Conservation (phyloP, 2,797 vertebrate genomes). For the Xyrichtys novacula region DNA sequence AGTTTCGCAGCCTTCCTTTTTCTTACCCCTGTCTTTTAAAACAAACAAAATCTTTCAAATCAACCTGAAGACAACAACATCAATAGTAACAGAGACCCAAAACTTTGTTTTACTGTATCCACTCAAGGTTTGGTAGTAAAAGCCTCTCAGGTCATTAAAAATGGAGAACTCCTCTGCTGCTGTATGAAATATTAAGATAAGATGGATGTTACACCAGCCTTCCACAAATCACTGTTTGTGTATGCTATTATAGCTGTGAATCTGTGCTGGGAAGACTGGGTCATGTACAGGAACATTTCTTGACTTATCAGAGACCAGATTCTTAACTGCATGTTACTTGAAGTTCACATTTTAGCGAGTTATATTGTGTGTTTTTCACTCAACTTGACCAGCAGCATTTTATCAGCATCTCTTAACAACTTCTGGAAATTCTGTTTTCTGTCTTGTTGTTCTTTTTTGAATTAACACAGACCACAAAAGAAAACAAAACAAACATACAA, state of each 20-base stretch:
- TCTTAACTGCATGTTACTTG: no score
- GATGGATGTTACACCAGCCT: constrained; percentile 40
- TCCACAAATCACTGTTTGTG: constrained; percentile 35
- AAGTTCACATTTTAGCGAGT: background rate
- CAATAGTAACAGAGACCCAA: constrained; percentile 61
- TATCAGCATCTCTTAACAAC: background rate
- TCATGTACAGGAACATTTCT: no score
- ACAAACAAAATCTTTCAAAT: constrained; percentile 44
- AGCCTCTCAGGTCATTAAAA: constrained; percentile 60
- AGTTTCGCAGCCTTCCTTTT: constrained; percentile 5
- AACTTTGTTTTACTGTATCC: constrained; percentile 48
- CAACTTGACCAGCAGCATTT: background rate
- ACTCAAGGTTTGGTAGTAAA: constrained; percentile 47
- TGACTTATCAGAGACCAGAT: background rate
- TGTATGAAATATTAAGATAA: constrained; percentile 68
- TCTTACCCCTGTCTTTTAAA: constrained; percentile 5
- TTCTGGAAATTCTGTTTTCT: no score
- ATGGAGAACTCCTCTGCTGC: constrained; percentile 52
- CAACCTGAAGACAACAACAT: constrained; percentile 53
- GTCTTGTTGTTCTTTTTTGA: no score
- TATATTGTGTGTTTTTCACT: constrained; percentile 1
- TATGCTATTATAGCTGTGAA: constrained; percentile 37
- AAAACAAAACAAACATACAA: no score
- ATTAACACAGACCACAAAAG: no score
- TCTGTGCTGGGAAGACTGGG: no score